phyloP scores from a whole-genome alignment of 2,797 vertebrate species.

The Crocodylus rhombifer region DNA sequence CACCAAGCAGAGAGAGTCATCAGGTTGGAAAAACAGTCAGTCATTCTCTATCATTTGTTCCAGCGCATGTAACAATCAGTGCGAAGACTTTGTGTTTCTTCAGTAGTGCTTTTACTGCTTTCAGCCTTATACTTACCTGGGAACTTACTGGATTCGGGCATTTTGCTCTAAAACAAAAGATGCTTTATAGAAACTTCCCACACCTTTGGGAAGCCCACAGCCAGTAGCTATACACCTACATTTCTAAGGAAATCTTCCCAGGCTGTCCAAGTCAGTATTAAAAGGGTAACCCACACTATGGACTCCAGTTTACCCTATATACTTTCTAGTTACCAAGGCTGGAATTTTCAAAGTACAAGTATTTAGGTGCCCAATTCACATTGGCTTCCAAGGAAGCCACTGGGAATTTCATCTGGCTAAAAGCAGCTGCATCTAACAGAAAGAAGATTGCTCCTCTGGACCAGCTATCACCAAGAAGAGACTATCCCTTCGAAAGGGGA shows the following conservation, averaged over 20 bases:
- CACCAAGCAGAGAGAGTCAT: constrained; percentile 3
- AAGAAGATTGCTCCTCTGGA: not conserved
- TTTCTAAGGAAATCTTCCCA: constrained; percentile 2
- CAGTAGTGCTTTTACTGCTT: not conserved
- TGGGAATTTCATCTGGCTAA: not conserved
- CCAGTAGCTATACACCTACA: not conserved
- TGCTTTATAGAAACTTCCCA: not conserved
- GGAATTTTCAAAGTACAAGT: not conserved
- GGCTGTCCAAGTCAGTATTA: not conserved
- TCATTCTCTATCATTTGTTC: constrained; percentile 12
- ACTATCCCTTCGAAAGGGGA: not conserved
- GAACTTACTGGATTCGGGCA: not conserved
- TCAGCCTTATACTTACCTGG: constrained; percentile 9
- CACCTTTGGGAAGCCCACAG: not conserved
- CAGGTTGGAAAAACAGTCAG: constrained; percentile 28
- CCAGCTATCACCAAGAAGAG: not conserved
- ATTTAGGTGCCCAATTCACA: not conserved
- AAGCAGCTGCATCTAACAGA: not conserved
- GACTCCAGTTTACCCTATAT: not conserved
- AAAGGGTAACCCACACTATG: not conserved
- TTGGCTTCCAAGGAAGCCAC: not conserved
- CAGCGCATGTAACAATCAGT: not conserved
- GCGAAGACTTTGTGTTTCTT: not conserved
- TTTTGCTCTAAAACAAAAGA: not conserved
- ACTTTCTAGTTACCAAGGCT: not conserved